Evolutionary conservation across 2,797 vertebrate genomes (phyloP), one percentile per base, ranked within the genome.

Genomic region (Gymnothorax reevesii): DNA sequence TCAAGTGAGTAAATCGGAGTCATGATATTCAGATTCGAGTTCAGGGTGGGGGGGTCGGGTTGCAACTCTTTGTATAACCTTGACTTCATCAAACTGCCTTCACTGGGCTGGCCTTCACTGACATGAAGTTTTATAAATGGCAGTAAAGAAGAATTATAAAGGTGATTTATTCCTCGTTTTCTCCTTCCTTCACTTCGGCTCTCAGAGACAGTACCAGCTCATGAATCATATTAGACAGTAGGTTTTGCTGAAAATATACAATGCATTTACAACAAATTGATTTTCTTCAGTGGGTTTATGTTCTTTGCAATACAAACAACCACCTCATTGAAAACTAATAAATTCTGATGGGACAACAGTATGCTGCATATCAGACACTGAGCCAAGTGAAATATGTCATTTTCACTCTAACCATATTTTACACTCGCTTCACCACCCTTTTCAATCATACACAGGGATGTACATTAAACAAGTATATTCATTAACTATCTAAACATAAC

Each of bases 71-170:
- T 87, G 86, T 86, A 57, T 89, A 91, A 92, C 92, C 91, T 91
- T 92, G 90, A 92, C 91, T 91, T 87, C 87, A 87, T 88, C 82
- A 91, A 25, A 84, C 83, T 90, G 86, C 82, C 88, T 90, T 92
- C 89, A 87, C 13, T 42, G 33, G 57, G 66, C 82, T 84, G 87
- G 88, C 89, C 90, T 89, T 90, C 88, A 87, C 89, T 86, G 86
- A 89, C 88, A 88, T 86, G 89, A 88, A 90, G 90, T 91, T 91
- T 91, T 89, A 89, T 92, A 91, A 92, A 89, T 91, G 91, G 91
- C 91, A 91, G 86, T 92, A 91, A 91, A 91, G 91, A 89, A 90
- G 91, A 91, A 86, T 84, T 88, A 92, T 88, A 90, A 90, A 82
- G 75, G 80, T 64, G 88, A 91, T 91, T 91, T 90, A 89, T 90